Conservation (phyloP, 1,140 invertebrate species). For the Lepidurus packardi region DNA sequence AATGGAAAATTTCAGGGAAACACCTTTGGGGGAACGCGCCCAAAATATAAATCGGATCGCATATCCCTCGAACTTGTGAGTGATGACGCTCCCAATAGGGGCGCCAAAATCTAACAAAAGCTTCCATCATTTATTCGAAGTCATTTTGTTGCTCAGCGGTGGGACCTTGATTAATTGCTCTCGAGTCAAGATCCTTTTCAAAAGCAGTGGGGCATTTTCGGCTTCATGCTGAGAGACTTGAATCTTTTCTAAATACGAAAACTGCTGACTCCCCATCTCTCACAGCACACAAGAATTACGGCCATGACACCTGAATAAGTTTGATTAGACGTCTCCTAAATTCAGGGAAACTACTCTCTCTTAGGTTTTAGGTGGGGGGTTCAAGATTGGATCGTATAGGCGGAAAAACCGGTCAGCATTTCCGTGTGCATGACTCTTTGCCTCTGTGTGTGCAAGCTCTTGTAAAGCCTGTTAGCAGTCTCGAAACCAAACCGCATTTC, state of each 20-base stretch:
- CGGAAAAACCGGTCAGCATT: not conserved
- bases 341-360: not conserved
- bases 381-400: not conserved
- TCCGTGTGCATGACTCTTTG: no score
- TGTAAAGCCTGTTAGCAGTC: not conserved
- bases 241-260: slow-evolving; percentile 10
- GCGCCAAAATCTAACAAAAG: slow-evolving; percentile 9
- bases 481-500: not conserved
- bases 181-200: slow-evolving; percentile 15
- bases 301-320: slow-evolving; percentile 14
- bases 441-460: not conserved
- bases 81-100: slow-evolving; percentile 15
- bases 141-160: slow-evolving; percentile 21
- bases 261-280: not conserved
- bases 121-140: slow-evolving; percentile 14
- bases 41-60: not conserved
- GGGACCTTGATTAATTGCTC: slow-evolving; percentile 16
- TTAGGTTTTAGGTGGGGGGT: not conserved
- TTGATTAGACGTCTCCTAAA: slow-evolving; percentile 15
- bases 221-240: not conserved
- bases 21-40: not conserved
- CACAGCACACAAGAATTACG: not conserved
- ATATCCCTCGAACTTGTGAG: slow-evolving; percentile 5
- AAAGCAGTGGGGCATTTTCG: slow-evolving; percentile 16
- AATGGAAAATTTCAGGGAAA: not conserved